Conservation (phyloP, 2,113 vertebrate species). For the Ornithorhynchus anatinus region DNA sequence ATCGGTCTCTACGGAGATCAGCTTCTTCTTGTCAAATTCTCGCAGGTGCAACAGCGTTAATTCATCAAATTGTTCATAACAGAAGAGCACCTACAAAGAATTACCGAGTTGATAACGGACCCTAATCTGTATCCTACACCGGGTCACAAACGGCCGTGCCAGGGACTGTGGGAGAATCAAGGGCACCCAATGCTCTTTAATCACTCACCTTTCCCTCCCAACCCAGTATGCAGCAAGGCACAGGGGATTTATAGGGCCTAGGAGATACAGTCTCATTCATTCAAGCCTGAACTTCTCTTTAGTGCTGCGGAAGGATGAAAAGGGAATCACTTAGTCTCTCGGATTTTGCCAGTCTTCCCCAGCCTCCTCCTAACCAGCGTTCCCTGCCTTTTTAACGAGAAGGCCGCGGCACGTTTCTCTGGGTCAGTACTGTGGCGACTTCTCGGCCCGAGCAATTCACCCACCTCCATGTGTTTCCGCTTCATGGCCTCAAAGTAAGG, state of each 20-base stretch:
- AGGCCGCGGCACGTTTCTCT: too few species aligned
- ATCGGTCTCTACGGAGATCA: conserved; percentile 95
- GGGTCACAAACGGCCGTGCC: too few species aligned
- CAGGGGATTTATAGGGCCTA: too few species aligned
- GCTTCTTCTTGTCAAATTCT: conserved; percentile 94
- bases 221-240: accelerated
- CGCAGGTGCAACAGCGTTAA: conserved; percentile 91
- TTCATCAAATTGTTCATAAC: conserved; percentile 97
- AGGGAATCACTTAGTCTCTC: too few species aligned
- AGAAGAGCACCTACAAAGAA: conserved; percentile 89
- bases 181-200: background rate
- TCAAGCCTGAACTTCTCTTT: too few species aligned
- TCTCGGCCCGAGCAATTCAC: background rate
- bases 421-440: background rate
- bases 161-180: too few species aligned
- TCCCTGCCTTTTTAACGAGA: too few species aligned
- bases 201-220: background rate
- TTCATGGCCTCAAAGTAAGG: conserved; percentile 97
- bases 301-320: too few species aligned
- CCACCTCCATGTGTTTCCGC: conserved; percentile 92
- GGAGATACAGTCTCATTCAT: too few species aligned
- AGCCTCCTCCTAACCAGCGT: too few species aligned
- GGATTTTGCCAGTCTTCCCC: too few species aligned
- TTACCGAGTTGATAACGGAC: background rate
- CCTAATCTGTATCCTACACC: too few species aligned